Conservation (phyloP, 2,888 invertebrate genomes). For the Plagodis dolabraria region DNA sequence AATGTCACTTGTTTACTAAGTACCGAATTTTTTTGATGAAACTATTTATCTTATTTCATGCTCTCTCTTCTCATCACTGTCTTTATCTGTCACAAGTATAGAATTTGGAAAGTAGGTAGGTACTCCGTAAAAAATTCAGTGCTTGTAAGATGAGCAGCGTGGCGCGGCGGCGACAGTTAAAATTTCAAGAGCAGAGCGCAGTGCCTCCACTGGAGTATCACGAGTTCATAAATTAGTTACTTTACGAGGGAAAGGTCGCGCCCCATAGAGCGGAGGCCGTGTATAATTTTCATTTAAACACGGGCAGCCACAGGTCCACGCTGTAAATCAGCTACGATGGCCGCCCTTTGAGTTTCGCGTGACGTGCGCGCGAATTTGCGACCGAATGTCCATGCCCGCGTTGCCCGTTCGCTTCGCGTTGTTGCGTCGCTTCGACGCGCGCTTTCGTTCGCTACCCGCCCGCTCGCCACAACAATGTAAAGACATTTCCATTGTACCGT, state of each 20-base stretch:
- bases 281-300: conserved; percentile 81
- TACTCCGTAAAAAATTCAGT: conserved; percentile 66
- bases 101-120: conserved; percentile 39
- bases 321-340: conserved; percentile 75
- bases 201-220: conserved; percentile 69
- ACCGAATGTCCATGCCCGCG: conserved; percentile 31
- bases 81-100: too few relatives aligned
- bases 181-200: conserved; percentile 74
- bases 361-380: conserved; percentile 38
- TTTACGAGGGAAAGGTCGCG: conserved; percentile 76
- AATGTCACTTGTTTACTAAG: too few relatives aligned
- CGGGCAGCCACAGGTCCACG: conserved; percentile 73
- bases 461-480: conserved; percentile 72
- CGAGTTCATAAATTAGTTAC: conserved; percentile 80
- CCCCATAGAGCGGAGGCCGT: conserved; percentile 64
- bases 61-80: too few relatives aligned
- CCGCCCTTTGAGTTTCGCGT: conserved; percentile 60
- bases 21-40: too few relatives aligned
- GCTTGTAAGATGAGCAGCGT: conserved; percentile 54
- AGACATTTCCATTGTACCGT: conserved; percentile 80
- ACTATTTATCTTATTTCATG: too few relatives aligned
- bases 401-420: conserved; percentile 14
- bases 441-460: conserved; percentile 32
- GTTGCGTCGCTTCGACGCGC: conserved; percentile 10
- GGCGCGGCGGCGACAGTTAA: conserved; percentile 57